These are phyloP conservation scores for Nerophis lumbriciformis DNA, from an alignment of 2,113 vertebrate species.

Conservation along the genomic window DNA sequence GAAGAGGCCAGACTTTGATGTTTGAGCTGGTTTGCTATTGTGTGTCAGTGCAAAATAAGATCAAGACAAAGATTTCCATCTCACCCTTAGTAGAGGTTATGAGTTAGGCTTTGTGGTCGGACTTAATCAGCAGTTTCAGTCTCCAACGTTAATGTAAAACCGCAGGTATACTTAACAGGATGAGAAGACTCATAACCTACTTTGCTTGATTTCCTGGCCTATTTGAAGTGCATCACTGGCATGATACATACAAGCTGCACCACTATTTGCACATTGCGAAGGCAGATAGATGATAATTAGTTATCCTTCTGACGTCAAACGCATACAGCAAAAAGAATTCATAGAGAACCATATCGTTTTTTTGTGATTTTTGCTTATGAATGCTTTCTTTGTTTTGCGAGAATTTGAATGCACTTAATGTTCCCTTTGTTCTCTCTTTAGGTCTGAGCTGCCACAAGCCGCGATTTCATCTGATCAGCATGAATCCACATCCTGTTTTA, in stretches of 20 bases:
- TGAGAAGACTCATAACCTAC: slow-evolving; percentile 49
- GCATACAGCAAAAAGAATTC: background rate
- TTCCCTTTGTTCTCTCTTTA: slow-evolving; percentile 44
- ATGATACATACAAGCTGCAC: slow-evolving; percentile 40
- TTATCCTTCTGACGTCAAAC: background rate
- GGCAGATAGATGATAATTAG: slow-evolving; percentile 12
- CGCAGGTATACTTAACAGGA: slow-evolving; percentile 61
- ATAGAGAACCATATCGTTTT: background rate
- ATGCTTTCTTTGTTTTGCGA: slow-evolving; percentile 22
- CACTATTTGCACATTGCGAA: slow-evolving; percentile 16
- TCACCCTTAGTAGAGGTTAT: slow-evolving; percentile 51
- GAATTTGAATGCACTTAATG: slow-evolving; percentile 15
- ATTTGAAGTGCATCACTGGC: slow-evolving; percentile 56
- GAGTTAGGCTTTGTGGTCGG: slow-evolving; percentile 64
- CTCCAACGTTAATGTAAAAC: slow-evolving; percentile 63
- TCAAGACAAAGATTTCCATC: slow-evolving; percentile 55
- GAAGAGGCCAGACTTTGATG: slow-evolving; percentile 52
- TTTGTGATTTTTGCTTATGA: background rate
- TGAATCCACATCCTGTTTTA: slow-evolving; percentile 57
- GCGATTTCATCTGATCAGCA: slow-evolving; percentile 37
- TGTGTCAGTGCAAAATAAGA: slow-evolving; percentile 54
- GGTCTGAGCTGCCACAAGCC: slow-evolving; percentile 35
- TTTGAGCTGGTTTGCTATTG: slow-evolving; percentile 41
- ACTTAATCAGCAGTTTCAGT: slow-evolving; percentile 64
- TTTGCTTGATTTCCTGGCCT: slow-evolving; percentile 63